A percentile compares a stretch with the other conserved stretches of the same genome.
Conservation (phyloP, 2,797 vertebrate species). For the Xiphophorus birchmanni region DNA sequence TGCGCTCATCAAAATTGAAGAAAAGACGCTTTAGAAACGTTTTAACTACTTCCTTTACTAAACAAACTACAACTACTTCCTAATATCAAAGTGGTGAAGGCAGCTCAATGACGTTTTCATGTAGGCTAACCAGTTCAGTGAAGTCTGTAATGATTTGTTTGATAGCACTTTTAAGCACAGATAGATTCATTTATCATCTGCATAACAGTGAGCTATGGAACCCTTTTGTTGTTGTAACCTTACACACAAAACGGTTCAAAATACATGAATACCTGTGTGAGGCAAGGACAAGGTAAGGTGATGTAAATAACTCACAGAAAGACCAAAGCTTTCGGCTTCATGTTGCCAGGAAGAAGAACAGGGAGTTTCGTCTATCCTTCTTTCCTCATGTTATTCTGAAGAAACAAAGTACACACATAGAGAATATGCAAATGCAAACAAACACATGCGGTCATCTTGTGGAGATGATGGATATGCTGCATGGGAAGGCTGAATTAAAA, state of each 20-base stretch:
- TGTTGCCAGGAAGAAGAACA: background rate
- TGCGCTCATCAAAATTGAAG: too few relatives aligned
- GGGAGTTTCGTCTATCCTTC: constrained; percentile 1
- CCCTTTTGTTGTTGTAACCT: background rate
- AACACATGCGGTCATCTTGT: constrained; percentile 28
- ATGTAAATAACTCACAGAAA: constrained; percentile 15
- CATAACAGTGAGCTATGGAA: background rate
- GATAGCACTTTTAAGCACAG: background rate
- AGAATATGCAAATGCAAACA: constrained; percentile 34
- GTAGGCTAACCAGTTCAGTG: background rate
- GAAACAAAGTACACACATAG: constrained; percentile 31
- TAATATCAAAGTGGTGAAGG: too few relatives aligned
- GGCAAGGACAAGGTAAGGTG: background rate
- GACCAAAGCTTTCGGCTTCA: constrained; percentile 33
- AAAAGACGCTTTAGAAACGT: too few relatives aligned
- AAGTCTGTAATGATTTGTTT: background rate
- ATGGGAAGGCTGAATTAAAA: constrained; percentile 63
- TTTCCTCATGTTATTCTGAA: background rate
- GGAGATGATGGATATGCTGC: constrained; percentile 58
- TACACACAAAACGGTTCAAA: background rate
- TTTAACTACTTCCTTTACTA: too few relatives aligned
- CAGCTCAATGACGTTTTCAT: background rate
- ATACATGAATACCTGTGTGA: background rate
- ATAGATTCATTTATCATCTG: background rate
- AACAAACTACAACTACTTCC: too few relatives aligned